Conservation (phyloP, 2,888 invertebrate species). For the Cryptophagus acutangulus region DNA sequence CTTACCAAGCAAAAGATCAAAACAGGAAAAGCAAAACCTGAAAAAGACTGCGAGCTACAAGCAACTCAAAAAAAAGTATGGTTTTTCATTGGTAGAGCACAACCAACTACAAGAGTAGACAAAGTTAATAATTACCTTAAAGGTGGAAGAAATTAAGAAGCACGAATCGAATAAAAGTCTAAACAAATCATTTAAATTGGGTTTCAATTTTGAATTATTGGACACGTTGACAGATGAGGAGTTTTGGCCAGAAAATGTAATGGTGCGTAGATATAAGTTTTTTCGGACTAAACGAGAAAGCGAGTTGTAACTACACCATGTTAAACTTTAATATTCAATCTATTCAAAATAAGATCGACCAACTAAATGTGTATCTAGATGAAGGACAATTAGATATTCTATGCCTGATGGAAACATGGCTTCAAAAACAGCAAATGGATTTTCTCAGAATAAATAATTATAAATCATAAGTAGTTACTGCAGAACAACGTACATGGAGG, state of each 20-base stretch:
- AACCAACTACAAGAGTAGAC: not conserved
- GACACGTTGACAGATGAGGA: not conserved
- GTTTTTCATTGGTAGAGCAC: constrained; percentile 2
- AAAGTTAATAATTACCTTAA: not conserved
- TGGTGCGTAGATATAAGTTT: too few relatives aligned
- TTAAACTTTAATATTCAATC: not conserved
- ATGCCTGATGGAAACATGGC: not conserved
- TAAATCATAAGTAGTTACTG: not conserved
- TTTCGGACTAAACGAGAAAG: too few relatives aligned
- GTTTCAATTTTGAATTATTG: constrained; percentile 1
- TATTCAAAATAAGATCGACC: not conserved
- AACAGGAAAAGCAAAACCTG: constrained; percentile 1
- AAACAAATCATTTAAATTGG: not conserved
- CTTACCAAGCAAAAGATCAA: not conserved
- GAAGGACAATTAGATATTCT: not conserved
- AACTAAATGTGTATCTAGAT: not conserved
- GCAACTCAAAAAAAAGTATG: not conserved
- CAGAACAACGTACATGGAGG: not conserved
- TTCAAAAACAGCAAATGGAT: not conserved
- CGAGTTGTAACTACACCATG: not conserved
- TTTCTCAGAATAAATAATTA: not conserved
- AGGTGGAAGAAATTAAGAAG: too few relatives aligned
- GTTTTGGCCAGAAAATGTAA: constrained; percentile 1
- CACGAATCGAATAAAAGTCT: not conserved
- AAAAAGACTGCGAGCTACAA: not conserved